Evolutionary conservation across 2,797 vertebrate genomes (phyloP).

Genomic region (Florisuga fusca): DNA sequence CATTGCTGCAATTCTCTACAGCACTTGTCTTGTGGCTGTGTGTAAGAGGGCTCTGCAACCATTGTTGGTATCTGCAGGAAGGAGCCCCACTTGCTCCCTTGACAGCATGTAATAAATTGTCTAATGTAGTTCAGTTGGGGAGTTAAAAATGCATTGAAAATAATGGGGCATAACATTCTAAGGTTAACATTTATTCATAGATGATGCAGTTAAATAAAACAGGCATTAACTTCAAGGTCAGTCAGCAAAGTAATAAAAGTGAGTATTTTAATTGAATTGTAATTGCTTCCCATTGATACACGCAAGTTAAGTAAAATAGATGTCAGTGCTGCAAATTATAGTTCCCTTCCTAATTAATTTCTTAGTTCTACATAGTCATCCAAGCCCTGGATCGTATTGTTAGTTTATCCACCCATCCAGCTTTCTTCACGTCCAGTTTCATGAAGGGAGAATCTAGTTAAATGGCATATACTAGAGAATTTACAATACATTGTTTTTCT

Average conservation of each 20-base stretch:
- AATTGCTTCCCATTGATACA: conserved; percentile 82
- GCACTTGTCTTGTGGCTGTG: not conserved
- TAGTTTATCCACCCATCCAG: conserved; percentile 75
- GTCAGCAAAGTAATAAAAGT: conserved; percentile 82
- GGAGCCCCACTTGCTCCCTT: conserved; percentile 42
- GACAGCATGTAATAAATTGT: conserved; percentile 73
- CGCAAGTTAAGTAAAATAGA: conserved; percentile 80
- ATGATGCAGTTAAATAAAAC: conserved; percentile 83
- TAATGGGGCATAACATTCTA: conserved; percentile 82
- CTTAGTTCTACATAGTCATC: conserved; percentile 74
- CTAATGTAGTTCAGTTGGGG: conserved; percentile 68
- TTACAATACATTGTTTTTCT: conserved; percentile 4
- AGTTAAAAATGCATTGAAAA: conserved; percentile 80
- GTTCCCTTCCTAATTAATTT: conserved; percentile 81
- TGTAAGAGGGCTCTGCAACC: not conserved
- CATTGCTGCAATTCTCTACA: not conserved
- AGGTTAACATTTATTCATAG: conserved; percentile 83
- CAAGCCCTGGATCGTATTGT: conserved; percentile 70
- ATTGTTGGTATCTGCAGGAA: not conserved
- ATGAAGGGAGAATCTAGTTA: conserved; percentile 17
- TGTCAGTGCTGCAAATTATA: conserved; percentile 79
- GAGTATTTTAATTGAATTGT: conserved; percentile 85
- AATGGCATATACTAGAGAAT: conserved; percentile 28
- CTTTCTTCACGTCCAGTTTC: conserved; percentile 29
- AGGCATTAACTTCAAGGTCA: conserved; percentile 85